These are phyloP conservation scores for Neopelma chrysocephalum DNA, from an alignment of 2,797 vertebrate genomes.

Conservation along the genomic window DNA sequence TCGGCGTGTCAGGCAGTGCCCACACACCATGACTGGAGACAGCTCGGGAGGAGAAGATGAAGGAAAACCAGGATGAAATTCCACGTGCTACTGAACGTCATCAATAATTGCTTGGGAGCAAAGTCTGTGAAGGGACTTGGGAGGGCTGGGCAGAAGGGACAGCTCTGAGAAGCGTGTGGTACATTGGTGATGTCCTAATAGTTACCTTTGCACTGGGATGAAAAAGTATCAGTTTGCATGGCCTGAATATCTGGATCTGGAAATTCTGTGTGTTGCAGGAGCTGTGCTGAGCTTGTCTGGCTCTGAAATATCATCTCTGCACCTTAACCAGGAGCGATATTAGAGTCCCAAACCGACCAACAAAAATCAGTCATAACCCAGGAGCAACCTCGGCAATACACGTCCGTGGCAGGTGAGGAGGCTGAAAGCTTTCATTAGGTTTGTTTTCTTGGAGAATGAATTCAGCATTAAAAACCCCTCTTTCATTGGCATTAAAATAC, in stretches of 20 bases:
- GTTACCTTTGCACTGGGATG: background rate
- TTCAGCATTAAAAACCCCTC: background rate
- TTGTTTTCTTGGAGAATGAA: background rate
- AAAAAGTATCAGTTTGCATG: background rate
- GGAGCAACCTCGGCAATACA: fast-evolving
- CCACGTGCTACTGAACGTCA: fast-evolving
- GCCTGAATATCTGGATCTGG: background rate
- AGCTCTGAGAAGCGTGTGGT: background rate
- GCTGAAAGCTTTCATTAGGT: background rate
- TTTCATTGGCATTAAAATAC: background rate
- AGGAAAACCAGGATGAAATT: background rate
- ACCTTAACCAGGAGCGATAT: background rate
- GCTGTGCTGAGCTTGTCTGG: background rate
- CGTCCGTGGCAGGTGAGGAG: fast-evolving
- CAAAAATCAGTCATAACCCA: background rate
- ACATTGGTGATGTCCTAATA: fast-evolving
- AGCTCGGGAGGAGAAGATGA: background rate
- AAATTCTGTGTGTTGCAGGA: fast-evolving
- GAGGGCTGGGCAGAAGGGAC: background rate
- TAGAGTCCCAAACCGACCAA: background rate
- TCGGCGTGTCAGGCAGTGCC: background rate
- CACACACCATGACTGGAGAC: background rate
- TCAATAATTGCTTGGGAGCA: fast-evolving
- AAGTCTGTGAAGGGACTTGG: fast-evolving
- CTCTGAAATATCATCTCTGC: background rate